phyloP scores from a whole-genome alignment of 2,113 vertebrate species.

The Plotosus lineatus region DNA sequence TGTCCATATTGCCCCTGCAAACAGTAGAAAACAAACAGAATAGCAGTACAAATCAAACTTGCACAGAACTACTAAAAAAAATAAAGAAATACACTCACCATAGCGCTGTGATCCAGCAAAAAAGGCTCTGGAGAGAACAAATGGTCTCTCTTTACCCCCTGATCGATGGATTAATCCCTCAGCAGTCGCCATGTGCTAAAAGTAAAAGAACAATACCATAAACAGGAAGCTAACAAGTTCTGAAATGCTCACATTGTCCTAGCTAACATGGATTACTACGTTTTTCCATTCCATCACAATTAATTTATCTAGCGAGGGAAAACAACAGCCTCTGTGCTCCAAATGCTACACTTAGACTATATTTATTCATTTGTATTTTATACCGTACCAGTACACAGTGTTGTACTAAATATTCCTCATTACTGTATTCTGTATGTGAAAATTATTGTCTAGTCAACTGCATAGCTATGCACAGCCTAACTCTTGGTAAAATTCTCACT shows the following conservation, averaged over 20 bases:
- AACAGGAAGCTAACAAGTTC: neutral
- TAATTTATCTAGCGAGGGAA: neutral
- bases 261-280: neutral
- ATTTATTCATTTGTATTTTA: too few relatives aligned
- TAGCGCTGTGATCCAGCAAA: slow-evolving; percentile 91
- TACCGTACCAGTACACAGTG: neutral
- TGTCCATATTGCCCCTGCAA: slow-evolving; percentile 87
- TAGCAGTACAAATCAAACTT: neutral
- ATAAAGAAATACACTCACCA: slow-evolving; percentile 64
- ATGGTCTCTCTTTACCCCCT: slow-evolving; percentile 81
- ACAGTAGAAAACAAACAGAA: neutral
- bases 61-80: neutral
- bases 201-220: neutral
- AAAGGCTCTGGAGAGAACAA: slow-evolving; percentile 84
- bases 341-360: too few relatives aligned
- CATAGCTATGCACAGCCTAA: neutral
- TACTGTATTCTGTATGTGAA: neutral
- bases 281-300: neutral
- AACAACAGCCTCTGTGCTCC: neutral
- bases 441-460: neutral
- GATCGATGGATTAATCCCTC: slow-evolving; percentile 83
- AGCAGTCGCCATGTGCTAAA: slow-evolving; percentile 86
- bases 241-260: neutral
- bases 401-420: neutral
- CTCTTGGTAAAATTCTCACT: neutral